Evolutionary conservation across 2,113 vertebrate species (phyloP).

Genomic region (Triplophysa dalaica): DNA sequence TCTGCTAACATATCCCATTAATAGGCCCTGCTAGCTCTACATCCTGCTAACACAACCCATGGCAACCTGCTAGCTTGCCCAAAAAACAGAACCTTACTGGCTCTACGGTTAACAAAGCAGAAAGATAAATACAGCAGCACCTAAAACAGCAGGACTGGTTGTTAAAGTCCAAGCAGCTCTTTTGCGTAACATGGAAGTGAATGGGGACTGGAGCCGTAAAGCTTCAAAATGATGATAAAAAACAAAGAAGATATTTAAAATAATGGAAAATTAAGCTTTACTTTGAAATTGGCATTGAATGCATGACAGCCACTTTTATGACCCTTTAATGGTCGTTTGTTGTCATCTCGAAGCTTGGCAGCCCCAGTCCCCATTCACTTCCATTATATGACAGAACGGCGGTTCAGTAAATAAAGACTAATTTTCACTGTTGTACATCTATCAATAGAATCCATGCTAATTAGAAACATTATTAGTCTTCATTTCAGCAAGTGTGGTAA

Average conservation of each 20-base stretch:
- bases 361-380: too few relatives aligned
- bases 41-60: neutral
- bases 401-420: neutral
- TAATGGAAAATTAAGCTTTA: too few relatives aligned
- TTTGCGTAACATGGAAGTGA: too few relatives aligned
- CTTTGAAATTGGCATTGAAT: too few relatives aligned
- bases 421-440: neutral
- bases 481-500: conserved; percentile 18
- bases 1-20: neutral
- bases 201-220: too few relatives aligned
- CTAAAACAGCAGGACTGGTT: neutral
- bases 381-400: too few relatives aligned
- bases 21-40: neutral
- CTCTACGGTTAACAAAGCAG: neutral
- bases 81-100: neutral
- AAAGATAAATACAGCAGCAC: neutral
- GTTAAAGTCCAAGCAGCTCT: neutral
- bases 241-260: too few relatives aligned
- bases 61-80: neutral
- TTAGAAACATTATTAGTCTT: conserved; percentile 19
- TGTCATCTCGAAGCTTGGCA: too few relatives aligned
- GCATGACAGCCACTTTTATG: too few relatives aligned
- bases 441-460: conserved; percentile 3
- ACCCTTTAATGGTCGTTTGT: too few relatives aligned
- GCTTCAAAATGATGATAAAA: too few relatives aligned